Percentiles rank a stretch among this genome's conserved stretches.
Conservation (phyloP, 2,888 invertebrate species). For the Blastobasis lacticolella region DNA sequence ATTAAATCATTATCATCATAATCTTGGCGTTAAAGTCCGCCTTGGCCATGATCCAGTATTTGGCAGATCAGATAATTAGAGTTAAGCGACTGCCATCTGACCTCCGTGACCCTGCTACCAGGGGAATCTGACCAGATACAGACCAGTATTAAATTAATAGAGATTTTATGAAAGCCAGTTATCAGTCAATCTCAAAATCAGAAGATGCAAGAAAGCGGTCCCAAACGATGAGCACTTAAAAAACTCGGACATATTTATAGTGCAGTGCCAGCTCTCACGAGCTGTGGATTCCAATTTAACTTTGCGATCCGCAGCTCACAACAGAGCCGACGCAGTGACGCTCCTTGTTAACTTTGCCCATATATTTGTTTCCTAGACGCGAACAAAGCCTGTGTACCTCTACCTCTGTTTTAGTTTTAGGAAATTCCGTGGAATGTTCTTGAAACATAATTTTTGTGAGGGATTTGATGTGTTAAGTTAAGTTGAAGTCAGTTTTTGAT, state of each 20-base stretch:
- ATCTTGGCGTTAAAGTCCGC: no score
- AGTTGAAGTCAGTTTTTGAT: no score
- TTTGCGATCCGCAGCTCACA: slow-evolving; percentile 38
- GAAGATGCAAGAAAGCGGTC: no score
- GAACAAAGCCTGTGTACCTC: neutral
- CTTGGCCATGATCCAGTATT: no score
- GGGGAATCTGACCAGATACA: no score
- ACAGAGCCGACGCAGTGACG: slow-evolving; percentile 23
- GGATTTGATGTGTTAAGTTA: neutral
- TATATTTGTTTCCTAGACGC: slow-evolving; percentile 27
- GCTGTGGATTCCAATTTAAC: slow-evolving; percentile 56
- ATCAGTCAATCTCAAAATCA: no score
- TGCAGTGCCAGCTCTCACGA: slow-evolving; percentile 31
- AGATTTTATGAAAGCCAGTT: no score
- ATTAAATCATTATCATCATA: no score
- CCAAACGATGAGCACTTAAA: neutral
- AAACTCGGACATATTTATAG: slow-evolving; percentile 1
- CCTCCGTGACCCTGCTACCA: no score
- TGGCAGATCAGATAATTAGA: no score
- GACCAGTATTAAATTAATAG: no score
- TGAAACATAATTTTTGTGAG: neutral
- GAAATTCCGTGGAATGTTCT: neutral
- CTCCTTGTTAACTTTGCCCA: slow-evolving; percentile 35
- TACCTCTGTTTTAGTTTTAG: neutral
- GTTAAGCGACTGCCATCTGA: no score